Percentiles rank a stretch among this genome's conserved stretches.
These are phyloP conservation scores for Cebus imitator DNA, from an alignment of 2,113 vertebrate species.

Conservation along the genomic window DNA sequence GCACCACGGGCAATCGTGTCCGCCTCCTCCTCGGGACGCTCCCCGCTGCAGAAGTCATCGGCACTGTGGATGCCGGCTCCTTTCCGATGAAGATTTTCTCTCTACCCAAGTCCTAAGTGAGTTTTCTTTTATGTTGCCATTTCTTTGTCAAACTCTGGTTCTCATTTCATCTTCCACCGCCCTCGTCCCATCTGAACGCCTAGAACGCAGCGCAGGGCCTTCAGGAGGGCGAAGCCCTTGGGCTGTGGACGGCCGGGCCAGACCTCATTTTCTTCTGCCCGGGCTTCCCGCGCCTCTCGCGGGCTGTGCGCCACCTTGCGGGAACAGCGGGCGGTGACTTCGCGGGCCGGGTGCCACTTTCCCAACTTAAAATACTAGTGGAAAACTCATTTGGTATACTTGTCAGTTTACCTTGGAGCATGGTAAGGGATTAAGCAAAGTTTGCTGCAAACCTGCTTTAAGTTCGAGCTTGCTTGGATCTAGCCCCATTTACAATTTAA, in stretches of 20 bases:
- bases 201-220: neutral
- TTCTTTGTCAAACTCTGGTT: neutral
- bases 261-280: too few species aligned
- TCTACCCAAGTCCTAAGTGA: neutral
- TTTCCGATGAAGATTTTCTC: neutral
- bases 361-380: neutral
- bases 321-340: too few species aligned
- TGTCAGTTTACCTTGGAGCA: neutral
- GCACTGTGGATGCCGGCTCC: neutral
- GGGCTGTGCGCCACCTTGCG: too few species aligned
- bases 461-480: neutral
- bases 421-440: neutral
- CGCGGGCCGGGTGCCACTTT: neutral
- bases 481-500: neutral
- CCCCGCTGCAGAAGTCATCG: neutral
- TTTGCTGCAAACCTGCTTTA: neutral
- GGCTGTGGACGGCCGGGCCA: neutral
- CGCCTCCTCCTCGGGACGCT: neutral
- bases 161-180: neutral
- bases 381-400: too few species aligned
- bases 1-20: neutral
- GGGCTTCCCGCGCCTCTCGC: too few species aligned
- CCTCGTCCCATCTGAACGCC: neutral
- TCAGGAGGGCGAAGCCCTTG: neutral
- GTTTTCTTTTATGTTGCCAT: neutral